Evolutionary conservation across 2,888 invertebrate genomes (phyloP), one percentile per base, ranked within the genome.

Genomic region (Leptopterna dolabrata): DNA sequence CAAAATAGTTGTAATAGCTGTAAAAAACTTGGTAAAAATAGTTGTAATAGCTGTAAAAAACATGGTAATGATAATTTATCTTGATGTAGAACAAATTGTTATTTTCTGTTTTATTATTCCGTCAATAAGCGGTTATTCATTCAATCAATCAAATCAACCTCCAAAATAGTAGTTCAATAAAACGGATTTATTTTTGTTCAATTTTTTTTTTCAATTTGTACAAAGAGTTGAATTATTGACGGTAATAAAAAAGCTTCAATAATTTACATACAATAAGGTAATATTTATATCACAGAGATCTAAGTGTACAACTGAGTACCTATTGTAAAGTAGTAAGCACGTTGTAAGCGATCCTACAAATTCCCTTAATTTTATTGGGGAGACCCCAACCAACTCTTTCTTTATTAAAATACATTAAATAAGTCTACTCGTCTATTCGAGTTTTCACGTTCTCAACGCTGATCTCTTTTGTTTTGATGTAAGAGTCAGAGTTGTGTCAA

Each of bases 281-380:
- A 85, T 47, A 47, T 30, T 47, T 81, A 85, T 85, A 85, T 85
- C 85, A 85, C 85, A 85, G 85, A 85, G 76, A 71, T 85, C 85
- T 76, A 76, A 83, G 27, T 63, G 83, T 83, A 83, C 83, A 45
- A 45, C 73, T 73, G 43, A 73, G 85, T 76, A 45, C 30, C 47
- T 76, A 47, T 71, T 73, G 45, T 41, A 70, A 24, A 83, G 55
- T 63, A 83, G 43, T 47, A 73, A 85, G 45, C 73, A 73, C 73
- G 85, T 76, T 73, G n/a, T 30, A 47, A 47, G 45, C 85, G 27
- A 27, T 70, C 24, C 83, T 83, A 70, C 51, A 27, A n/a, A 30
- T 70, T 83, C 41, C 14, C 19, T 43, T 70, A n/a, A 63, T 63
- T 63, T 63, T 63, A 63, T 63, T 83, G 85, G 85, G 85, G 76